Percentiles rank a stretch among this genome's conserved stretches.
These are phyloP conservation scores for Pedetes capensis DNA, from an alignment of 2,113 vertebrate species.

Conservation along the genomic window DNA sequence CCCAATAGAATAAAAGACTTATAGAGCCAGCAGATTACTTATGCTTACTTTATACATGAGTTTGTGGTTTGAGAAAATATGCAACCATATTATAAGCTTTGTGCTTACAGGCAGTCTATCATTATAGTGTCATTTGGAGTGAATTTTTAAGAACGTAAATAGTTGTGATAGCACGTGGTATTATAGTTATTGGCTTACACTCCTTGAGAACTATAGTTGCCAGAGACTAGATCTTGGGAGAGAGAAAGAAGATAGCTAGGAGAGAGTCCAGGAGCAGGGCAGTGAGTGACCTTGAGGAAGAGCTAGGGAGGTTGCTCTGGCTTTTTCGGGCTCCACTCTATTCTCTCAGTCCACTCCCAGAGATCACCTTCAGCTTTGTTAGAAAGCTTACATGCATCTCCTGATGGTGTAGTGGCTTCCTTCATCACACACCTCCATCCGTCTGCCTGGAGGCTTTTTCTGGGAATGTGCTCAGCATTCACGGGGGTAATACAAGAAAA, in stretches of 20 bases:
- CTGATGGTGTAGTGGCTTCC: background rate
- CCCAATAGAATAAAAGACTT: background rate
- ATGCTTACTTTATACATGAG: background rate
- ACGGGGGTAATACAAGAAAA: background rate
- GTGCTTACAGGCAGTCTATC: background rate
- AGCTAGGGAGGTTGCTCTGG: background rate
- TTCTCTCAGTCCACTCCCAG: background rate
- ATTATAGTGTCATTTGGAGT: background rate
- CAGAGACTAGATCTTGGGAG: background rate
- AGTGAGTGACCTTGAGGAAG: background rate
- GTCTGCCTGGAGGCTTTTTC: background rate
- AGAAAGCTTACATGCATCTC: background rate
- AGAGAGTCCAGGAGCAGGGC: background rate
- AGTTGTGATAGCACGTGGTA: background rate
- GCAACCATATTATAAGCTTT: background rate
- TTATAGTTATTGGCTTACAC: background rate
- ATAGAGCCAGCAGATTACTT: background rate
- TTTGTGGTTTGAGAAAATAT: background rate
- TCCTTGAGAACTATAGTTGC: background rate
- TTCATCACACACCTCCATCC: background rate
- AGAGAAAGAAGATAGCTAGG: background rate
- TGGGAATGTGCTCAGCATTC: background rate
- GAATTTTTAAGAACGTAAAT: background rate
- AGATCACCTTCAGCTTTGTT: background rate
- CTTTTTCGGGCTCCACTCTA: background rate